phyloP scores from a whole-genome alignment of 2,113 vertebrate genomes.

The Seriola aureovittata region DNA sequence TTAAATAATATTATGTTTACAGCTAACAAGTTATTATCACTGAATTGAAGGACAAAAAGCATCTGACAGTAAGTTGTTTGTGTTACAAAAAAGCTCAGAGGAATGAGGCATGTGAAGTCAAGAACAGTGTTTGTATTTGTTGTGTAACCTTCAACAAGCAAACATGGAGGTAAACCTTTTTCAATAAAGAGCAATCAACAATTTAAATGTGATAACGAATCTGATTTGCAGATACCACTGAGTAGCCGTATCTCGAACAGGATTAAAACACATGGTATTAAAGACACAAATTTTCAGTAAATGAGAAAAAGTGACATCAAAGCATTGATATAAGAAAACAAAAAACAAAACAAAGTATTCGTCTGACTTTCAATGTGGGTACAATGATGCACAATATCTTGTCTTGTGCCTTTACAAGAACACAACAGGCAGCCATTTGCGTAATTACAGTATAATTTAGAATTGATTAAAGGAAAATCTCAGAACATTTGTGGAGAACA shows the following conservation, averaged over 20 bases:
- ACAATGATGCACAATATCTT: constrained; percentile 19
- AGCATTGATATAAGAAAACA: constrained; percentile 19
- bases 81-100: constrained; percentile 7
- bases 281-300: constrained; percentile 35
- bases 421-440: constrained; percentile 28
- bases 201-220: constrained; percentile 46
- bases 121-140: constrained; percentile 21
- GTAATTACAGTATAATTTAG: constrained; percentile 44
- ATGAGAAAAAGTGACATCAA: not conserved
- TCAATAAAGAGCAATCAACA: constrained; percentile 42
- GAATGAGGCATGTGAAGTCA: constrained; percentile 1
- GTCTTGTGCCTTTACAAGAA: constrained; percentile 36
- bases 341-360: not conserved
- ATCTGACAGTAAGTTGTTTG: constrained; percentile 6
- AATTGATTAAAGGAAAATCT: constrained; percentile 37
- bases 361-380: constrained; percentile 10
- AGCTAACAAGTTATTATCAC: constrained; percentile 13
- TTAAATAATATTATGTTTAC: constrained; percentile 24
- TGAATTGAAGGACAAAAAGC: constrained; percentile 22
- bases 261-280: constrained; percentile 46
- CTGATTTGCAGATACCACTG: constrained; percentile 47
- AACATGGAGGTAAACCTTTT: constrained; percentile 14
- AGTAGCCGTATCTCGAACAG: constrained; percentile 27
- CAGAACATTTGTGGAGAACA: constrained; percentile 3
- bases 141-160: constrained; percentile 23